phyloP scores from a whole-genome alignment of 1,140 invertebrate genomes.

The Teleogryllus occipitalis region DNA sequence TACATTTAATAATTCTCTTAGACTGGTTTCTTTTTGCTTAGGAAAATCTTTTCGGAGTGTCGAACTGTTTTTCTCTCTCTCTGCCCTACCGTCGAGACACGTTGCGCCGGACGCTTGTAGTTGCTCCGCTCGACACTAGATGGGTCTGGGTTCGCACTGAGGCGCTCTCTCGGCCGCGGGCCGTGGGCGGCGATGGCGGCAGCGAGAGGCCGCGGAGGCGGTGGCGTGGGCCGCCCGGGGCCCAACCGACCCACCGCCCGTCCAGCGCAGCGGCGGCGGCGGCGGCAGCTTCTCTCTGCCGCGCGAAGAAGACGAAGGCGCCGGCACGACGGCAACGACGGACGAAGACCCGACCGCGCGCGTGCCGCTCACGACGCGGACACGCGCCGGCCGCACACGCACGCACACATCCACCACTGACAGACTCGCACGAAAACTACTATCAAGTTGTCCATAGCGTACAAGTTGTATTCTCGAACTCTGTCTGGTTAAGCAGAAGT shows the following conservation, averaged over 20 bases:
- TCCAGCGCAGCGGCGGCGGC: too few species aligned
- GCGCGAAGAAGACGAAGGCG: too few species aligned
- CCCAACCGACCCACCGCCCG: too few species aligned
- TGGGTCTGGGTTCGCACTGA: not conserved
- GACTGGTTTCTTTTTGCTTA: not conserved
- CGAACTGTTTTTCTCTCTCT: not conserved
- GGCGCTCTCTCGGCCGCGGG: not conserved
- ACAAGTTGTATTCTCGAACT: not conserved
- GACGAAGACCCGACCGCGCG: too few species aligned
- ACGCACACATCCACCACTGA: not conserved
- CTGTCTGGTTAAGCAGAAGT: constrained; percentile 1
- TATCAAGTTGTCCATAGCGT: not conserved
- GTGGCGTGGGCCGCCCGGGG: too few species aligned
- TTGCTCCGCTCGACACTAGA: not conserved
- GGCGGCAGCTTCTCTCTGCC: too few species aligned
- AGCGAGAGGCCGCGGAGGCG: not conserved
- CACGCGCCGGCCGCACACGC: not conserved
- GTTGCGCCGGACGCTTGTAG: not conserved
- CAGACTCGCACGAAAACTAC: constrained; percentile 3
- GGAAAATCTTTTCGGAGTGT: not conserved
- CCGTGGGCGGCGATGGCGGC: not conserved
- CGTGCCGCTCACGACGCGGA: too few species aligned
- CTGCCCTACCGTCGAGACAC: not conserved
- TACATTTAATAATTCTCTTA: not conserved
- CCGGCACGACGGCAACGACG: too few species aligned